Base-by-base conservation (phyloP, 2,888 invertebrate genomes). In the Phorcus lineatus region DNA sequence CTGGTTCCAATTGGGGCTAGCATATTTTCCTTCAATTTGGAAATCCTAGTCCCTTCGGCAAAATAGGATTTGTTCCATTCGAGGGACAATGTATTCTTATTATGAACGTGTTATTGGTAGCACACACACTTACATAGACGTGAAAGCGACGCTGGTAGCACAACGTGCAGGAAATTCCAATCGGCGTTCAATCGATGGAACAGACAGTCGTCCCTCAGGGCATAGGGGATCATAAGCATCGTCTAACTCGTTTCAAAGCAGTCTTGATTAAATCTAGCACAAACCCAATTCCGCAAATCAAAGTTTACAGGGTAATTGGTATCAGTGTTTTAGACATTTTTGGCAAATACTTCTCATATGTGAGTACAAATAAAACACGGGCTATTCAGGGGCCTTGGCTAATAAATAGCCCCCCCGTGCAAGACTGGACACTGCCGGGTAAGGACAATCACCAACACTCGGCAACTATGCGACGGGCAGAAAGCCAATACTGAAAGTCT, bases 281-380 rank as follows among this genome's bases (percentile, higher is more conserved):
- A 62, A 62, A 24, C 62, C 28, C 62, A 62, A 62, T 62, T 62
- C 62, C 62, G 19, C 62, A 62, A 62, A 62, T 62, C 62, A 62
- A 62, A 62, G 62, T 62, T 62, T 62, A 62, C 62, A 62, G 22
- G 62, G 62, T 24, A 62, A 62, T 62, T 62, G 28, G 28, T 24
- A 62, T 62, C 62, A 62, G 28, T 62, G 62, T 62, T 62, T 62
- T 62, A 62, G 62, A 62, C 62, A 62, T 62, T 62, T 62, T 62
- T 62, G 62, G 62, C 62, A 62, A 62, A 62, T 24, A 62, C 62
- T 62, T 17, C 62, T 62, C 62, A 62, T 24, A 62, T 28, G 62
- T 62, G 62, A 62, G 24, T 28, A 62, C 62, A 62, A 62, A 62
- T 62, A 62, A 22, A 62, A 62, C 28, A 28, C 62, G n/a, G 24